Conservation (phyloP, 1,140 invertebrate genomes). For the Bursaphelenchus mucronatus region DNA sequence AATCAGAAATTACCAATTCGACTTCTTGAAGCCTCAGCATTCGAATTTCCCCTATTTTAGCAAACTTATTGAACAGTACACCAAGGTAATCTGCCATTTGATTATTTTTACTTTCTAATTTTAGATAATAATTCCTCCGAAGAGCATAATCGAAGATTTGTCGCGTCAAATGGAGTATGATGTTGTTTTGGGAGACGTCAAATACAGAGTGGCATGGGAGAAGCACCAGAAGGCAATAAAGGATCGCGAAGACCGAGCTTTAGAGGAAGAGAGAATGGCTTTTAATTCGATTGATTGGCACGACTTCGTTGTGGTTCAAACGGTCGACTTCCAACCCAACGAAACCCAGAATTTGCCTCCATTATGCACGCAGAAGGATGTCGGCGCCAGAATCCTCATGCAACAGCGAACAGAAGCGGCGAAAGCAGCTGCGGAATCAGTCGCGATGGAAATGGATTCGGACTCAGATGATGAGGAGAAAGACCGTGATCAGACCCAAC, state of each 20-base stretch:
- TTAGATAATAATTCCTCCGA: constrained; percentile 52
- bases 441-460: constrained; percentile 56
- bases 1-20: constrained; percentile 96
- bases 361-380: constrained; percentile 56
- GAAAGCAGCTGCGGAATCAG: constrained; percentile 51
- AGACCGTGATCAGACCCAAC: constrained; percentile 14
- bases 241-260: constrained; percentile 84
- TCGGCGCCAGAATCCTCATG: constrained; percentile 53
- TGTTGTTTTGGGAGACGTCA: constrained; percentile 79
- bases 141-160: constrained; percentile 48
- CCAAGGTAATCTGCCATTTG: constrained; percentile 68
- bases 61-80: constrained; percentile 94
- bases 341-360: constrained; percentile 71
- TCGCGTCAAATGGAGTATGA: constrained; percentile 22
- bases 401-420: constrained; percentile 53
- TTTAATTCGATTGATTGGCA: constrained; percentile 99
- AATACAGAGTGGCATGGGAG: constrained; percentile 90
- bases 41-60: constrained; percentile 98
- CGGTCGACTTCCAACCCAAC: constrained; percentile 94
- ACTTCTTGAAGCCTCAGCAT: constrained; percentile 95
- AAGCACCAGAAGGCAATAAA: constrained; percentile 72
- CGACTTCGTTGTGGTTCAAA: constrained; percentile 98
- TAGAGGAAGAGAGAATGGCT: constrained; percentile 88
- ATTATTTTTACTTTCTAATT: constrained; percentile 63
- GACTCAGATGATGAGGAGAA: constrained; percentile 53